Evolutionary conservation across 2,113 vertebrate species (phyloP).

Genomic region (Okapia johnstoni): DNA sequence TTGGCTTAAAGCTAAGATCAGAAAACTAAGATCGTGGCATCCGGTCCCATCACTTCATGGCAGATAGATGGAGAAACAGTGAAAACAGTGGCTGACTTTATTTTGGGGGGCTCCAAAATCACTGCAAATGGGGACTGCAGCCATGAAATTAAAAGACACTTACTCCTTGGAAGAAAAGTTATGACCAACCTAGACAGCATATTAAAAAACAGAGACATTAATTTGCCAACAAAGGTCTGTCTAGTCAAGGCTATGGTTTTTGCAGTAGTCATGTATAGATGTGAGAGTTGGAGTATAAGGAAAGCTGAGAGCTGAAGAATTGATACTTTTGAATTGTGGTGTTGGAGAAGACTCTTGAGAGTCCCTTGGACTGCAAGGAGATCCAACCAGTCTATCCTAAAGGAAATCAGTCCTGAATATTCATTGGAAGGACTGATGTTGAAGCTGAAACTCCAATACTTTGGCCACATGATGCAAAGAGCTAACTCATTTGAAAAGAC

Average conservation of each 20-base stretch:
- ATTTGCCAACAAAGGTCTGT: not conserved
- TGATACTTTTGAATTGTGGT: not conserved
- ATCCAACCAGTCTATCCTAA: not conserved
- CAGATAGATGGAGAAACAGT: not conserved
- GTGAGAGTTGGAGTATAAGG: not conserved
- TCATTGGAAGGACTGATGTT: not conserved
- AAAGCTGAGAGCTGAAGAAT: rapidly evolving
- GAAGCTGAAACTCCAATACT: not conserved
- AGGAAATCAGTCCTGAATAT: not conserved
- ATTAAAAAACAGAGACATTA: not conserved
- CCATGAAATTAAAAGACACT: not conserved
- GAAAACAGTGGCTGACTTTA: not conserved
- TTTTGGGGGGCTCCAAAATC: not conserved
- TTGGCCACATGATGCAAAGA: not conserved
- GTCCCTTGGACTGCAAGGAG: not conserved
- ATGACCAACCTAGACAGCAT: not conserved
- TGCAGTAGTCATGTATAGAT: not conserved
- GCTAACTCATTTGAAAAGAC: not conserved
- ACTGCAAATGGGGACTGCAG: not conserved
- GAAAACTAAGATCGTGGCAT: not conserved
- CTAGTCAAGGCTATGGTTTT: not conserved
- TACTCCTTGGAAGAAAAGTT: not conserved
- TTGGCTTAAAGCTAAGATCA: not conserved
- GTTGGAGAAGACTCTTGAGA: not conserved
- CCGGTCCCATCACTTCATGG: not conserved